Evolutionary conservation across 2,113 vertebrate species (phyloP).

Genomic region (Alouatta palliata): DNA sequence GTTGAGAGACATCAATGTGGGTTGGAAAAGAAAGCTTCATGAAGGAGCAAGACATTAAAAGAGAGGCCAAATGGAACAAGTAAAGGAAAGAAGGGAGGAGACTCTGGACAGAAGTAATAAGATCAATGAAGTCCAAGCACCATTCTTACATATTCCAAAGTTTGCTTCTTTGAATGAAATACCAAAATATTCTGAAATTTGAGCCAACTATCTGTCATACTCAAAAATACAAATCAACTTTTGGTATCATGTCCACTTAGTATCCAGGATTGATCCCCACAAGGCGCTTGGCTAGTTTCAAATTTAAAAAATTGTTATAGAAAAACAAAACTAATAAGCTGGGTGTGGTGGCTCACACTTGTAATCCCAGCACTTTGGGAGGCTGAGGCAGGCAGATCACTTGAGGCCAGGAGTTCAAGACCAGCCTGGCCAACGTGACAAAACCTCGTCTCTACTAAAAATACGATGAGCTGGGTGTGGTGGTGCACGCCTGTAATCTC

Average conservation of each 20-base stretch:
- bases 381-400: too few relatives aligned
- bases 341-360: too few relatives aligned
- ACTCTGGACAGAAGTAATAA: not conserved
- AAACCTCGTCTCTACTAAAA: too few relatives aligned
- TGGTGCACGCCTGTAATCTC: too few relatives aligned
- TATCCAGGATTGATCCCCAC: not conserved
- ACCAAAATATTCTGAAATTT: not conserved
- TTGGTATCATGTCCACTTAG: not conserved
- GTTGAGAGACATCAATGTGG: not conserved
- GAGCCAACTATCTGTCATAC: not conserved
- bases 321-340: not conserved
- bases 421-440: too few relatives aligned
- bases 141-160: not conserved
- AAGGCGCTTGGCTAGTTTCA: not conserved
- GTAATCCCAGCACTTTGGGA: too few relatives aligned
- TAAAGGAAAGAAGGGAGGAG: not conserved
- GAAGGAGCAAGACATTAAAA: not conserved
- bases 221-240: not conserved
- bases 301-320: not conserved
- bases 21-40: not conserved
- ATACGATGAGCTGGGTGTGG: too few relatives aligned
- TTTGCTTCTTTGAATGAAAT: not conserved
- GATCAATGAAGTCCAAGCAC: not conserved
- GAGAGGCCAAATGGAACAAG: too few relatives aligned
- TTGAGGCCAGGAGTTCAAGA: too few relatives aligned